These are phyloP conservation scores for Arctia plantaginis DNA, from an alignment of 2,888 invertebrate species.

Conservation along the genomic window DNA sequence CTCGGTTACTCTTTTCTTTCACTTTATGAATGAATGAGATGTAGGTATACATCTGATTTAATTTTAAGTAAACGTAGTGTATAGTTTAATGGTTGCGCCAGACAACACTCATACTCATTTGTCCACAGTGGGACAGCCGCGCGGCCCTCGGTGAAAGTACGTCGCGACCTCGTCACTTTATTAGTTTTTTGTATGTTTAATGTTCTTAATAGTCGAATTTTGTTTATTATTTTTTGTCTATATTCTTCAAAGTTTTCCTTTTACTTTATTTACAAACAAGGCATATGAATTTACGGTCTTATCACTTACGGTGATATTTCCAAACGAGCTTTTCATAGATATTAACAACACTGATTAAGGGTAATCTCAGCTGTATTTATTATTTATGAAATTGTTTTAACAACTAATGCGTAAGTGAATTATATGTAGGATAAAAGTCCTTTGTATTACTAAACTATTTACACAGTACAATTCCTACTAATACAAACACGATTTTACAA, in stretches of 20 bases:
- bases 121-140: constrained; percentile 72
- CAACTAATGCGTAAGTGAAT: too few relatives aligned
- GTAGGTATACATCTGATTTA: constrained; percentile 28
- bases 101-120: constrained; percentile 57
- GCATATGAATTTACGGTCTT: not conserved
- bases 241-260: not conserved
- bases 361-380: not conserved
- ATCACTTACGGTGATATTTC: not conserved
- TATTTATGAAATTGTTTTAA: not conserved
- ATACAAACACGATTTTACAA: not conserved
- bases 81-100: constrained; percentile 53
- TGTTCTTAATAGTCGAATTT: constrained; percentile 2
- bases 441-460: not conserved
- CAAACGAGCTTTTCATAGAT: too few relatives aligned
- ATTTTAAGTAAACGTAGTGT: constrained; percentile 29
- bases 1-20: constrained; percentile 71
- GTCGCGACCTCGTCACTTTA: constrained; percentile 63
- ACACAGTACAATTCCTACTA: not conserved
- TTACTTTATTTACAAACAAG: not conserved
- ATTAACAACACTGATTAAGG: not conserved
- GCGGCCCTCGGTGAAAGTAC: constrained; percentile 83
- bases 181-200: constrained; percentile 35
- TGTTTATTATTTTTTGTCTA: constrained; percentile 1
- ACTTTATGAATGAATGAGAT: constrained; percentile 67
- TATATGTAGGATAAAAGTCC: not conserved